Conservation (phyloP, 2,113 vertebrate species). For the Planiliza haematocheilus region DNA sequence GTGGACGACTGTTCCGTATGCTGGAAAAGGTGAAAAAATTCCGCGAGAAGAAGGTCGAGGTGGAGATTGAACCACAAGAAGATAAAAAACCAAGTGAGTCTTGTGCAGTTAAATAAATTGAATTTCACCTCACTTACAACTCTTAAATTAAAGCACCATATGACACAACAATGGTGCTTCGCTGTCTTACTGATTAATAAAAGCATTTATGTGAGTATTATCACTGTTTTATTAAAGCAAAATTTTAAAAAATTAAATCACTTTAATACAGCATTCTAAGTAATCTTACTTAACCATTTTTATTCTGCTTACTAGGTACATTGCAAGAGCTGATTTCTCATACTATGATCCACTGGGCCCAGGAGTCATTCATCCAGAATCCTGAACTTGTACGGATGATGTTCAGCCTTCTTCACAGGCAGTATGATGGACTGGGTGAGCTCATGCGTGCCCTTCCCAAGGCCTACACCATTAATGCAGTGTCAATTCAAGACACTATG, state of each 20-base stretch:
- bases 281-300: background rate
- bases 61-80: slow-evolving; percentile 82
- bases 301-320: slow-evolving; percentile 77
- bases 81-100: slow-evolving; percentile 89
- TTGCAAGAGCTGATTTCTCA: slow-evolving; percentile 95
- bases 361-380: slow-evolving; percentile 95
- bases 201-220: background rate
- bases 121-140: no score
- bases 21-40: slow-evolving; percentile 87
- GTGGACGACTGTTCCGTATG: slow-evolving; percentile 86
- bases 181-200: no score
- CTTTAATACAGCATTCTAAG: background rate
- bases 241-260: no score
- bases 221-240: background rate
- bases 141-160: no score
- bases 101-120: no score
- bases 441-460: slow-evolving; percentile 92
- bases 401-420: slow-evolving; percentile 95
- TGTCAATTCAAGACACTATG: slow-evolving; percentile 91
- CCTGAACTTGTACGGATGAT: slow-evolving; percentile 94
- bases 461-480: slow-evolving; percentile 91
- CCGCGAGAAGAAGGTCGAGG: slow-evolving; percentile 83
- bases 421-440: slow-evolving; percentile 93
- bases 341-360: slow-evolving; percentile 95
- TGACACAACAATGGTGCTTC: background rate